phyloP scores from a whole-genome alignment of 2,888 invertebrate species.

The Drosophila fungiperda region DNA sequence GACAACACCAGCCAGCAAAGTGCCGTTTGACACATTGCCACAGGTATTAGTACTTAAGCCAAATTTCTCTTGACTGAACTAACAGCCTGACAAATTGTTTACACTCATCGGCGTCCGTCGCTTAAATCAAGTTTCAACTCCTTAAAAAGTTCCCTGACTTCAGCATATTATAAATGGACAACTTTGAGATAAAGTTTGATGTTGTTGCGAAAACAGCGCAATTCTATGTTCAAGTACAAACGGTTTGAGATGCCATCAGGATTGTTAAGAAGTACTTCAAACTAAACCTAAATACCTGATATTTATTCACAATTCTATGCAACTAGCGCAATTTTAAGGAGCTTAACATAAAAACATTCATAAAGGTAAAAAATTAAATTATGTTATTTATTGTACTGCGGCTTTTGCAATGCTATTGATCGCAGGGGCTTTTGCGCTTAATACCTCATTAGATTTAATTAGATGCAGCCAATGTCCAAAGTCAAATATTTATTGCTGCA shows the following conservation, averaged over 20 bases:
- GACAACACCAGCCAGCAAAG: slow-evolving; percentile 52
- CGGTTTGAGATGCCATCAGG: background rate
- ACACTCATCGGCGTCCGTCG: background rate
- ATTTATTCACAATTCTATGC: background rate
- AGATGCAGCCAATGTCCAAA: slow-evolving; percentile 3
- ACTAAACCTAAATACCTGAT: background rate
- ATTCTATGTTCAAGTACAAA: background rate
- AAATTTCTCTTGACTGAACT: slow-evolving; percentile 8
- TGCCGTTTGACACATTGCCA: slow-evolving; percentile 53
- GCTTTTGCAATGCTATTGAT: background rate
- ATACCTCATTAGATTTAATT: slow-evolving; percentile 3
- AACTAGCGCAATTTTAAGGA: background rate
- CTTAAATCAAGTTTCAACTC: background rate
- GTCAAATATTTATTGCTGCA: slow-evolving; percentile 11
- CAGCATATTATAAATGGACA: background rate
- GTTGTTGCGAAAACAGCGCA: no score
- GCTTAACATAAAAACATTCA: background rate
- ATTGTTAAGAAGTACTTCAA: background rate
- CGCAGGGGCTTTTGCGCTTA: background rate
- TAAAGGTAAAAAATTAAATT: background rate
- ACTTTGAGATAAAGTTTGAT: background rate
- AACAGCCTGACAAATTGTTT: background rate
- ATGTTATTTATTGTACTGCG: background rate
- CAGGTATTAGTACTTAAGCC: slow-evolving; percentile 49
- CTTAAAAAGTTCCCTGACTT: background rate